These are phyloP conservation scores for Tachysurus fulvidraco DNA, from an alignment of 2,113 vertebrate species.

Conservation along the genomic window DNA sequence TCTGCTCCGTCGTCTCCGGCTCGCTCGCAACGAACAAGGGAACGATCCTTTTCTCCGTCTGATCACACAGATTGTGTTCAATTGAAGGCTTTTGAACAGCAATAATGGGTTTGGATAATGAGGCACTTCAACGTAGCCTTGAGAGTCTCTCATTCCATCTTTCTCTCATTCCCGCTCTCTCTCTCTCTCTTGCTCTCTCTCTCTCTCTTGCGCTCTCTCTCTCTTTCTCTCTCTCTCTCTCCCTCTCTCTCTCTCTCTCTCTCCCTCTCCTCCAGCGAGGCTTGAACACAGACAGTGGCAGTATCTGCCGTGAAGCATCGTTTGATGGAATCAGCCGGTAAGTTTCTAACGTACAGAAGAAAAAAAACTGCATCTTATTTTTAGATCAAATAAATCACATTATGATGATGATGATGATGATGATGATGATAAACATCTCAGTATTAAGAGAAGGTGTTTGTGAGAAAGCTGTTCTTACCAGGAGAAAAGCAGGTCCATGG, in stretches of 20 bases:
- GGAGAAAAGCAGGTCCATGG: neutral
- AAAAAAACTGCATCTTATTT: neutral
- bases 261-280: conserved; percentile 67
- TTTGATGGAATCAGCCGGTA: conserved; percentile 94
- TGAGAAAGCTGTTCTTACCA: neutral
- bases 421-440: neutral
- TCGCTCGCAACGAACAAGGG: neutral
- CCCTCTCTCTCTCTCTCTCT: neutral
- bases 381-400: neutral
- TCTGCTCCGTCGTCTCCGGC: neutral
- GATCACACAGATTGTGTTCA: conserved; percentile 18
- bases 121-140: conserved; percentile 3
- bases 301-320: conserved; percentile 83
- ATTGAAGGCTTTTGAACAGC: neutral
- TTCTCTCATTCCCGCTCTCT: neutral
- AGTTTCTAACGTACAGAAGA: conserved; percentile 60
- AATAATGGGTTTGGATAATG: conserved; percentile 30
- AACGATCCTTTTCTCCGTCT: neutral
- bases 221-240: neutral
- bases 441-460: neutral
- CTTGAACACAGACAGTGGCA: conserved; percentile 89
- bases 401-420: neutral
- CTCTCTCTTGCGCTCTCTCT: neutral
- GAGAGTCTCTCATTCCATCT: neutral
- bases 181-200: neutral